Base-by-base conservation (phyloP, 2,888 invertebrate species). In the Callimorpha dominula region DNA sequence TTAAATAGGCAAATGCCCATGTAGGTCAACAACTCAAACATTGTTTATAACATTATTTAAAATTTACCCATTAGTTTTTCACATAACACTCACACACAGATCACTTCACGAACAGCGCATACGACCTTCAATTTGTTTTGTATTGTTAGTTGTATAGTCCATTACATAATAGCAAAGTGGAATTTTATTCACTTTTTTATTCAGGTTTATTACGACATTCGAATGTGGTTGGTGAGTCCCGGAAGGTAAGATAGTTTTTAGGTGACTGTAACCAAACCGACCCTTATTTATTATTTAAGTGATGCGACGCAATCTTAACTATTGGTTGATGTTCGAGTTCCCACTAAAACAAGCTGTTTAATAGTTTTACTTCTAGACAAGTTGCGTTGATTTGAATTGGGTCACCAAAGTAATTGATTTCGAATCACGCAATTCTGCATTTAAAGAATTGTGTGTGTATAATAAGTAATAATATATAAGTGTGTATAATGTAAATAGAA, bases 281-380 rank as follows among this genome's bases (percentile, higher is more conserved):
- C 89, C 91, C 91, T 86, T 84, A 81, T 91, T 88, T 87, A 92
- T 90, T 90, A 92, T 91, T 92, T 89, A 92, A 83, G 84, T 82
- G 86, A 83, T 84, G 87, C 84, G 85, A 86, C 86, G 86, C 86
- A 71, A 89, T 88, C 87, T 86, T 88, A 87, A 88, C 85, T 84
- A 80, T 74, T 75, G 68, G 81, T 81, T 79, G 70, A 46, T 64
- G 64, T 68, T n/a, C 50, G 1, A 54, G 31, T 60, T 43, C 20
- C 68, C 20, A 42, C 43, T 40, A n/a, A 50, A 60, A 68, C 68
- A 20, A 49, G 31, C 57, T 57, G 46, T 68, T 68, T 68, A 68
- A 60, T 60, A 57, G 54, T 67, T 12, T 52, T n/a, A n/a, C n/a
- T n/a, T 49, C 65, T 65, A 49, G 14, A 60, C 20, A 60, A 60